Base-by-base conservation (phyloP, 2,888 invertebrate species). In the Ephialtes manifestator region DNA sequence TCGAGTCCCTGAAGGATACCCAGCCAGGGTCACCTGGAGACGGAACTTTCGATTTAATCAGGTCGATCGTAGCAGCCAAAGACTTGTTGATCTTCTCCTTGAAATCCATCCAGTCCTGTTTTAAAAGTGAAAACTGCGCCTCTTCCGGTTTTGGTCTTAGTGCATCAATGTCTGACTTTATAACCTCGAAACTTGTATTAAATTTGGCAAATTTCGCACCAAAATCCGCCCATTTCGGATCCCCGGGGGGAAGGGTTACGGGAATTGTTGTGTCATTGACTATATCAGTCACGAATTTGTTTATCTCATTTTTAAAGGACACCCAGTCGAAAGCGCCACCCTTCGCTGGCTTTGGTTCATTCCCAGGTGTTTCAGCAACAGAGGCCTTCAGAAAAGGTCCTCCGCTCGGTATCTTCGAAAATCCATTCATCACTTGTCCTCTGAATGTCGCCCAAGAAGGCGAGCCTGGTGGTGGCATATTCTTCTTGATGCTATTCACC, bases 71-170 rank as follows among this genome's bases (percentile, higher is more conserved):
- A 31, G 72, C 39, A 10, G 20, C 55, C 60, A 87, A 24, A 35
- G 85, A 86, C 35, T 83, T 60, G 28, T 88, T 87, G 24, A 88
- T 77, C 67, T 84, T 68, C 18, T 75, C 58, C 28, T 68, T 84
- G 55, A 88, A 88, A 35, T 85, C 81, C 3, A 48, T 13, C 88
- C 87, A 88, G 75, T 88, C 87, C 10, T 58, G 65, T 24, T 51
- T 81, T 3, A 88, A 58, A 18, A 48, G 3, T 15, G 75, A 24
- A 55, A 86, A 80, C 53, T 83, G 72, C 13, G 79, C 63, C 24
- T 46, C 71, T 2, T 78, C 60, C 0, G 80, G 81, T 81, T 81
- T 72, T 2, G 81, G 58, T 35, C 18, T 46, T 4, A 43, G n/a
- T 5, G 43, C 2, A 55, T 82, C 76, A 15, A 67, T 80, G n/a